phyloP scores from a whole-genome alignment of 2,113 vertebrate species.

The Pygoscelis adeliae region DNA sequence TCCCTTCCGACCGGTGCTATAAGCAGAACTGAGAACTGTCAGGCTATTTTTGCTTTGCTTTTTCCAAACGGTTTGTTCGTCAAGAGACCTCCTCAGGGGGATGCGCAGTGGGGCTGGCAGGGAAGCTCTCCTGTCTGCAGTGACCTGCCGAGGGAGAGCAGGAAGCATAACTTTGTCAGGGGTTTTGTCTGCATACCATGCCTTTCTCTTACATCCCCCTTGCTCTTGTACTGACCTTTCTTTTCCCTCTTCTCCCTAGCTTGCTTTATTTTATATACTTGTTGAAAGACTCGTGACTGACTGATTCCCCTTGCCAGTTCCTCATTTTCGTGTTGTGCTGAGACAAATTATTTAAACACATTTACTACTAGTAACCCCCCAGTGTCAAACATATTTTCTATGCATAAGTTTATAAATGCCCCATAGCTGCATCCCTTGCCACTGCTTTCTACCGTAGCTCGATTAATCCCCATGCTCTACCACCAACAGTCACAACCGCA shows the following conservation, averaged over 20 bases:
- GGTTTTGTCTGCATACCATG: fast-evolving
- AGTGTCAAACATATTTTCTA: neutral
- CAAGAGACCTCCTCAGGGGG: neutral
- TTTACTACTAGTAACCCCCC: neutral
- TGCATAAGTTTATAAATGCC: neutral
- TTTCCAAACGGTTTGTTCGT: neutral
- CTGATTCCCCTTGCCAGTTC: neutral
- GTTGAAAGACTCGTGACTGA: neutral
- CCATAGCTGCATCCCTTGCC: neutral
- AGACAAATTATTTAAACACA: neutral
- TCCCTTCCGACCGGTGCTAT: neutral
- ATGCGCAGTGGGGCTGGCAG: neutral
- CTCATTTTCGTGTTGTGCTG: neutral
- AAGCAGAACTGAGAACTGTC: neutral
- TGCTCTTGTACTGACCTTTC: neutral
- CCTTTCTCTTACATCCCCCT: neutral
- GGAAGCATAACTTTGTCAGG: neutral
- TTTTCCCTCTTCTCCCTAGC: neutral
- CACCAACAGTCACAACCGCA: fast-evolving
- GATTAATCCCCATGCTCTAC: neutral
- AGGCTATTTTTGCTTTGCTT: neutral
- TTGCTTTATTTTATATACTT: neutral
- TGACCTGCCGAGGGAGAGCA: neutral
- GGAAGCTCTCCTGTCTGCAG: neutral
- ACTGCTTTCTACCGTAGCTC: neutral